Evolutionary conservation across 2,888 invertebrate genomes (phyloP), one percentile per base, ranked within the genome.

Genomic region (Mesorhabditis belari): DNA sequence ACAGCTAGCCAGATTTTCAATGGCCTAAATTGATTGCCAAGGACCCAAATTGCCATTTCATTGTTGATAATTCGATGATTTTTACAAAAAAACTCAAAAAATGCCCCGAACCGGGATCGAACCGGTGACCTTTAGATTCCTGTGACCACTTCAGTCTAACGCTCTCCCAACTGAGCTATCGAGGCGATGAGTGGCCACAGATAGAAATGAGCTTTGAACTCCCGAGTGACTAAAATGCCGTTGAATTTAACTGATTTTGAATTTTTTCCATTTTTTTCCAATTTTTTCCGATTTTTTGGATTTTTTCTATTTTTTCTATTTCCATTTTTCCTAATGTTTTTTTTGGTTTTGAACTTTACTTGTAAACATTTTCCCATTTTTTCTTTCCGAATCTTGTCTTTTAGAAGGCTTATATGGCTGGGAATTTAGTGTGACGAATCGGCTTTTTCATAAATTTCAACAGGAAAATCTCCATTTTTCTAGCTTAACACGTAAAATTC

Each of bases 81-180:
- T n/a, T n/a, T n/a, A n/a, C n/a, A n/a, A n/a, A n/a, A n/a, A n/a
- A n/a, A n/a, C n/a, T n/a, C n/a, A n/a, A n/a, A n/a, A n/a, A n/a
- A n/a, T n/a, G n/a, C n/a, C n/a, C n/a, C n/a, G n/a, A n/a, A n/a
- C n/a, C n/a, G n/a, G n/a, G n/a, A n/a, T n/a, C n/a, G n/a, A n/a
- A n/a, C n/a, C n/a, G n/a, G n/a, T n/a, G n/a, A n/a, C n/a, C n/a
- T n/a, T n/a, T n/a, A n/a, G n/a, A n/a, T n/a, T n/a, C n/a, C n/a
- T n/a, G n/a, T n/a, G n/a, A n/a, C n/a, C n/a, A n/a, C 74, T 74
- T 74, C 74, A 74, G 74, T 74, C 74, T 77, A 77, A 77, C 74
- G 74, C 74, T 74, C 74, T 74, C 74, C 74, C 74, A 70, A 74
- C 76, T 74, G 74, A 74, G 74, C 74, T 74, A 74, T 73, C 71